Conservation (phyloP, 2,113 vertebrate species). For the Pelecanus crispus region DNA sequence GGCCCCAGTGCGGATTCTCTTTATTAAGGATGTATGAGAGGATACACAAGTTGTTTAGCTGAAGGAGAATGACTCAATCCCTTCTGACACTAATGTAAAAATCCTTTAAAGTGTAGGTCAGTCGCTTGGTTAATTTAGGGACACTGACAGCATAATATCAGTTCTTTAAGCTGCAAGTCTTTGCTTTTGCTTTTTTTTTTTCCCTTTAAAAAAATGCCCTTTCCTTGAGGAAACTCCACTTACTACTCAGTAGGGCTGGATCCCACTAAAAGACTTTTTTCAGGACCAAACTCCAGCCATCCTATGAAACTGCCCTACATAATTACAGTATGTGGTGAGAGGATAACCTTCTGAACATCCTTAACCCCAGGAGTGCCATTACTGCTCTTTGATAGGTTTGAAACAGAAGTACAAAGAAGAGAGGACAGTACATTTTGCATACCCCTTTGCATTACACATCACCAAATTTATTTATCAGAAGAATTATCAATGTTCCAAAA, state of each 20-base stretch:
- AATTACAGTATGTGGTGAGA: neutral
- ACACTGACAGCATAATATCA: neutral
- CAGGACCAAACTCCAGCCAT: neutral
- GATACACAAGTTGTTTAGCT: neutral
- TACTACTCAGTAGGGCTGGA: neutral
- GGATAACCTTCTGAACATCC: neutral
- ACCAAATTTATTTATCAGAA: neutral
- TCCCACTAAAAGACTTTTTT: neutral
- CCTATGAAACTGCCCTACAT: neutral
- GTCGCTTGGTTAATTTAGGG: neutral
- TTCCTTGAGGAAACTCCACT: neutral
- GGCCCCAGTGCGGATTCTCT: slow-evolving; percentile 24
- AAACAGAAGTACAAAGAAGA: slow-evolving; percentile 9
- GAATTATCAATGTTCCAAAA: neutral
- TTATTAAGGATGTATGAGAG: slow-evolving; percentile 43
- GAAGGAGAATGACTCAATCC: neutral
- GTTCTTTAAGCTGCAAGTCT: neutral
- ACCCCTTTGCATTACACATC: neutral
- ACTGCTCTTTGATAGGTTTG: neutral
- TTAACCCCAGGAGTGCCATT: neutral
- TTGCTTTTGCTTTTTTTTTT: neutral
- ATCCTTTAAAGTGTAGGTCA: neutral
- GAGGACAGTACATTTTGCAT: neutral
- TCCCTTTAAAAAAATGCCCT: neutral
- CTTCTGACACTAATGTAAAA: neutral